Conservation (phyloP, 2,888 invertebrate species). For the Erpobdella octoculata region DNA sequence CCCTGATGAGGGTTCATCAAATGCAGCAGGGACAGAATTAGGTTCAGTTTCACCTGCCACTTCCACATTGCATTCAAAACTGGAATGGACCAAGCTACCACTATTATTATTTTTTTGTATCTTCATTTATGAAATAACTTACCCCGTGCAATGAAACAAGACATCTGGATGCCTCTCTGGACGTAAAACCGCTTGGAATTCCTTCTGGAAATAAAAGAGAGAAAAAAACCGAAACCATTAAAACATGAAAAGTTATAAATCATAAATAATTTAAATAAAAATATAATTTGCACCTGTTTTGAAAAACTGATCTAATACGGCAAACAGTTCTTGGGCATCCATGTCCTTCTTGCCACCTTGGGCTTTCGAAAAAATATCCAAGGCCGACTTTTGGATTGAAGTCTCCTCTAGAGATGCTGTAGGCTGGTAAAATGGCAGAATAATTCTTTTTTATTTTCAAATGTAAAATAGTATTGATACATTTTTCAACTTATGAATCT, state of each 20-base stretch:
- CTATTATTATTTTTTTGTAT: too few species aligned
- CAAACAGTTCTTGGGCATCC: constrained; percentile 13
- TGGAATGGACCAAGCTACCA: too few species aligned
- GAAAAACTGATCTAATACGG: neutral
- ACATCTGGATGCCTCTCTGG: constrained; percentile 20
- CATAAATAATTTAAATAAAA: neutral
- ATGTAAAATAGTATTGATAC: neutral
- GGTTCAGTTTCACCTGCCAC: too few species aligned
- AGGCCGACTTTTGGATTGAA: neutral
- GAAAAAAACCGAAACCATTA: too few species aligned
- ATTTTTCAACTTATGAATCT: neutral
- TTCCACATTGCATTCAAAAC: too few species aligned
- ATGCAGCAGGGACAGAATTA: too few species aligned
- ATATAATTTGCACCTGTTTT: constrained; percentile 10
- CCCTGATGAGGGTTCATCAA: too few species aligned
- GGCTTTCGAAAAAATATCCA: neutral
- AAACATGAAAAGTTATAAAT: too few species aligned
- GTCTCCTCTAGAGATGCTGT: neutral
- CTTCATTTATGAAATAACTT: neutral
- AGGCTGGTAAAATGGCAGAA: too few species aligned
- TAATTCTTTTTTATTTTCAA: too few species aligned
- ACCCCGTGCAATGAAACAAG: constrained; percentile 18
- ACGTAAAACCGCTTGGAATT: constrained; percentile 5
- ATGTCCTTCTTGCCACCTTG: neutral
- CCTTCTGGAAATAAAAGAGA: neutral